These are phyloP conservation scores for Heterodera carotae DNA, from an alignment of 1,140 invertebrate genomes.

Conservation along the genomic window DNA sequence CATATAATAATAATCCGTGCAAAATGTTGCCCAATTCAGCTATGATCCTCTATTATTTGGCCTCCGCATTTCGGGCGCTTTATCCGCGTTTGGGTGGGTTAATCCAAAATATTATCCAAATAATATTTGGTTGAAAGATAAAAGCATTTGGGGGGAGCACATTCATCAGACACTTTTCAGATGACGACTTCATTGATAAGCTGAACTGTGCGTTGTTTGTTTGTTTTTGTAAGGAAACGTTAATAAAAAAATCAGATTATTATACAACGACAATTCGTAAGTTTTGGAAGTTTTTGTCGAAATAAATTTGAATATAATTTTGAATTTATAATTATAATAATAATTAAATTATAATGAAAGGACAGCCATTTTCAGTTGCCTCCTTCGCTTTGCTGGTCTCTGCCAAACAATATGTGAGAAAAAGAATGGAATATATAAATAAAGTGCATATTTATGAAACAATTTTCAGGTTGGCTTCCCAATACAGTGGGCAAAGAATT, in stretches of 20 bases:
- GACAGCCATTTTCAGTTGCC: conserved; percentile 57
- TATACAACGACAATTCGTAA: conserved; percentile 65
- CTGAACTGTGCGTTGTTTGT: conserved; percentile 49
- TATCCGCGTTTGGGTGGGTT: conserved; percentile 55
- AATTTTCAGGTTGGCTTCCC: conserved; percentile 56
- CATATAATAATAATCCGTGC: background rate
- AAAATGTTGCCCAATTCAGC: conserved; percentile 37
- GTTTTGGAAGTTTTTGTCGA: too few species aligned
- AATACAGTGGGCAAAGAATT: conserved; percentile 44
- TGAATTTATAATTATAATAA: conserved; percentile 23
- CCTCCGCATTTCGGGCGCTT: conserved; percentile 64
- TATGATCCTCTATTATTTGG: conserved; percentile 65
- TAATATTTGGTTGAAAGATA: too few species aligned
- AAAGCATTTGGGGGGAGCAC: too few species aligned
- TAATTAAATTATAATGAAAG: conserved; percentile 4
- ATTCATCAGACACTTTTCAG: background rate
- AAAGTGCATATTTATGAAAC: conserved; percentile 26
- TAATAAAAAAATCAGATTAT: conserved; percentile 40
- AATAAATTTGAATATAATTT: background rate
- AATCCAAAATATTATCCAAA: background rate
- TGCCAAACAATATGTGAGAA: conserved; percentile 64
- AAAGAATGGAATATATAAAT: too few species aligned
- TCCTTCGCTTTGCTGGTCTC: conserved; percentile 65
- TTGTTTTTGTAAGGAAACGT: background rate
- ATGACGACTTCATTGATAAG: conserved; percentile 66